Percentiles rank a stretch among this genome's conserved stretches.
Evolutionary conservation across 2,797 vertebrate genomes (phyloP).

Genomic region (Synanceia verrucosa): DNA sequence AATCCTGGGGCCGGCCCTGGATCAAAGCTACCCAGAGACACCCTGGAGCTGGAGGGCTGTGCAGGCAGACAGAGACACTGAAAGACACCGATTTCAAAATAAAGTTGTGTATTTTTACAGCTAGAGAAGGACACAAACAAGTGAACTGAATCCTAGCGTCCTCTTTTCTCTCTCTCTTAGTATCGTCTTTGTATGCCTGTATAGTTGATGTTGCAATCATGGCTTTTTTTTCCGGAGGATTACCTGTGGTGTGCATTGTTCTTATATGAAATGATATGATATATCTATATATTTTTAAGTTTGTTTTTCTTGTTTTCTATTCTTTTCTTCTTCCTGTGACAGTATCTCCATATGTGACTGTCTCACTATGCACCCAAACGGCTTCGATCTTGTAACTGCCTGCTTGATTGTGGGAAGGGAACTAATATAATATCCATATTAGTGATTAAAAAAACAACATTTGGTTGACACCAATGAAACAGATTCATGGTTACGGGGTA

Average conservation of each 20-base stretch:
- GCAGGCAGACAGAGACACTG: constrained; percentile 62
- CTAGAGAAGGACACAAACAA: constrained; percentile 66
- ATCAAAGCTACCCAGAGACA: constrained; percentile 17
- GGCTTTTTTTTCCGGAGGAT: constrained; percentile 86
- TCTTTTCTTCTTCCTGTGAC: constrained; percentile 85
- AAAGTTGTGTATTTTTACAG: constrained; percentile 72
- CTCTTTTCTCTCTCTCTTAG: constrained; percentile 61
- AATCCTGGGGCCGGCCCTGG: constrained; percentile 21
- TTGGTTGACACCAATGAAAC: constrained; percentile 74
- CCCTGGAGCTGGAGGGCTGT: constrained; percentile 71
- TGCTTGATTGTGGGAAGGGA: constrained; percentile 85
- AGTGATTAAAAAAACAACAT: constrained; percentile 65
- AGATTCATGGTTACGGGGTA: constrained; percentile 81
- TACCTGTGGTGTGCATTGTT: constrained; percentile 90
- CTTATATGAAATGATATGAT: constrained; percentile 82
- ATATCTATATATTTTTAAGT: constrained; percentile 81
- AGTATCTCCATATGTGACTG: constrained; percentile 86
- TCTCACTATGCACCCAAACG: constrained; percentile 97
- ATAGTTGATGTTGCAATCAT: constrained; percentile 90
- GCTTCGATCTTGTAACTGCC: constrained; percentile 90
- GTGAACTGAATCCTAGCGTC: constrained; percentile 60
- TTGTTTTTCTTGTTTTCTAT: constrained; percentile 81
- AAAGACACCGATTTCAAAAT: constrained; percentile 59
- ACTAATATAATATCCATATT: constrained; percentile 79
- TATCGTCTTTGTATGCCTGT: constrained; percentile 92